Base-by-base conservation (phyloP, 2,797 vertebrate species). In the Graptemys geographica region DNA sequence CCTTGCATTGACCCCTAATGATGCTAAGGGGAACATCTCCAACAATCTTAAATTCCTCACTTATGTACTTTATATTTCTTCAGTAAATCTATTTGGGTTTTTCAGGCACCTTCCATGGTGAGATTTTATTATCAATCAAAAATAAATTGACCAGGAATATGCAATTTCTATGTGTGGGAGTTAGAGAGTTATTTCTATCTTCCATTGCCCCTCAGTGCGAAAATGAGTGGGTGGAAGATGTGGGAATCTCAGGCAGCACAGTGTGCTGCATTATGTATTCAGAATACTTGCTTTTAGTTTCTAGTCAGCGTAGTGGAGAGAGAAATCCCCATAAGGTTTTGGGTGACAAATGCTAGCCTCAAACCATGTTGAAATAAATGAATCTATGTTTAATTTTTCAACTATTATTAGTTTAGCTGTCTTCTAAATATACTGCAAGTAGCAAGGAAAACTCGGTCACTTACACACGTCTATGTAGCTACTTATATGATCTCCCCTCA, bases 341-440 rank as follows among this genome's bases (percentile, higher is more conserved):
- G 33, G 12, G 53, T 82, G 94, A 78, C 80, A 94, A 86, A 81
- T 83, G 86, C 47, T 89, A 1, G 3, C 91, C n/a, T 49, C 47
- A 72, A 94, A 49, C 41, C 79, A 5, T 12, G 47, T 52, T 65
- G 86, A 92, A 92, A 15, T 72, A 92, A 88, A 94, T 18, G 74
- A 84, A 79, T 90, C 65, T 90, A 87, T 90, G 90, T 86, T 86
- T 83, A 82, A 28, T 65, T 97, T 94, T 94, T 59, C 87, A 80
- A 84, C 87, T 93, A 31, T 87, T 96, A 95, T 92, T 94, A 94
- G 92, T 59, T 83, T 74, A 87, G 56, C 55, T 93, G 78, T 90
- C 96, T 93, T 94, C 78, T 79, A 88, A 96, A 59, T 84, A 96
- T n/a, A 81, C 62, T 92, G 90, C 87, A 90, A 90, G 78, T 53